Conservation (phyloP, 2,888 invertebrate species). For the Imbricaverruca yamaguchii region DNA sequence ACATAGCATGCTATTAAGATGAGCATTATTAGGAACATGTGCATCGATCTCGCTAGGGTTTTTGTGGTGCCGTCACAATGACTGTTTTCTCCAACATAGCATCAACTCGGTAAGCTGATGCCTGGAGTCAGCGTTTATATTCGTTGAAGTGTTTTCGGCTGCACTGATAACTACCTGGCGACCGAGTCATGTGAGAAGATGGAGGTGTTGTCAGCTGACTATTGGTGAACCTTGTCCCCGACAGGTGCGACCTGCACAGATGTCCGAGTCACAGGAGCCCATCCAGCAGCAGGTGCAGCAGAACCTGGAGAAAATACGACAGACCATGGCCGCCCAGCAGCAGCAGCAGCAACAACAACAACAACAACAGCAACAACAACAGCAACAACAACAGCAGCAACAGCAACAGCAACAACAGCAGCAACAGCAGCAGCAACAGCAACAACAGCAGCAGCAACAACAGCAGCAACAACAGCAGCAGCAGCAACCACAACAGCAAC, state of each 20-base stretch:
- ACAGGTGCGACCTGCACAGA: neutral
- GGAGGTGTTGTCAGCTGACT: too few relatives aligned
- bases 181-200: too few relatives aligned
- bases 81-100: too few relatives aligned
- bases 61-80: too few relatives aligned
- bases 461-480: neutral
- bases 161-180: too few relatives aligned
- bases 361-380: constrained; percentile 46
- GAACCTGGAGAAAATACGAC: constrained; percentile 20
- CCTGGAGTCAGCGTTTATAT: too few relatives aligned
- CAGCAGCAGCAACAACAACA: constrained; percentile 39
- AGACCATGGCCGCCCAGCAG: constrained; percentile 43
- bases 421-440: constrained; percentile 23
- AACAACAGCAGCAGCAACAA: neutral
- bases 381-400: constrained; percentile 33
- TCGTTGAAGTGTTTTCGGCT: too few relatives aligned
- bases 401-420: constrained; percentile 26
- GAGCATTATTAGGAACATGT: too few relatives aligned
- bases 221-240: too few relatives aligned
- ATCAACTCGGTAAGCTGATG: too few relatives aligned
- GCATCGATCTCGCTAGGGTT: too few relatives aligned
- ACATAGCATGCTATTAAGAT: too few relatives aligned
- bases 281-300: constrained; percentile 23
- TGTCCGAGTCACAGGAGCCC: constrained; percentile 7
- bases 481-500: constrained; percentile 6